Conservation (phyloP, 2,113 vertebrate species). For the Thunnus maccoyii region DNA sequence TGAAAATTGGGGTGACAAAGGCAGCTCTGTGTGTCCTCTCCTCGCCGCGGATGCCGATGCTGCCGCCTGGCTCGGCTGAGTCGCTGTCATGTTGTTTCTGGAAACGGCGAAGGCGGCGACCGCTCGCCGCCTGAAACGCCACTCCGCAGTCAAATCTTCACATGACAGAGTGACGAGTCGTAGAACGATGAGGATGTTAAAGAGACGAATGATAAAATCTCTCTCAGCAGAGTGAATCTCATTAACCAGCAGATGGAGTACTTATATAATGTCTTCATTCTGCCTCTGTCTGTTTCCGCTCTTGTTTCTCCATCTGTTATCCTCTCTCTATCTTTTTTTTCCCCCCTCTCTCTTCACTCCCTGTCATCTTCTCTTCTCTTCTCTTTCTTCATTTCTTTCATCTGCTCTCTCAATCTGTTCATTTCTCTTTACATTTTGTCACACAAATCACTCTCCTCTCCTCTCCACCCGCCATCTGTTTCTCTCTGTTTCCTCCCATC, state of each 20-base stretch:
- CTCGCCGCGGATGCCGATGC: too few species aligned
- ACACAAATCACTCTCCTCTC: slow-evolving; percentile 20
- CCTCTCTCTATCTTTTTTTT: background rate
- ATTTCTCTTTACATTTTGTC: slow-evolving; percentile 61
- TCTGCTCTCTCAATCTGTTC: slow-evolving; percentile 41
- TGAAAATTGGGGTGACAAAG: background rate
- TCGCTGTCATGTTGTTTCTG: too few species aligned
- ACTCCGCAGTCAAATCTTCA: background rate
- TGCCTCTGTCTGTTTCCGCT: slow-evolving; percentile 9
- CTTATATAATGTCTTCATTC: slow-evolving; percentile 57
- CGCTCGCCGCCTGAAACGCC: too few species aligned
- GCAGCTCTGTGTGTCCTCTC: background rate
- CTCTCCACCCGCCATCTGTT: slow-evolving; percentile 58
- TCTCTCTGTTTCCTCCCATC: background rate
- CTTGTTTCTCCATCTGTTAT: slow-evolving; percentile 55
- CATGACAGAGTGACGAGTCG: slow-evolving; percentile 2
- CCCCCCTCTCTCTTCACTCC: background rate
- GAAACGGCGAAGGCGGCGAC: too few species aligned
- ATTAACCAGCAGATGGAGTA: slow-evolving; percentile 46
- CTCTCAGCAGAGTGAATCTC: slow-evolving; percentile 30
- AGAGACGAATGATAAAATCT: slow-evolving; percentile 25
- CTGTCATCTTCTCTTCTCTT: background rate
- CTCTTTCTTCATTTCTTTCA: background rate
- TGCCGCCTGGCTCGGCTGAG: too few species aligned
- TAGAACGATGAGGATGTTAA: background rate